Evolutionary conservation across 2,888 invertebrate species (phyloP).

Genomic region (Lycaena phlaeas): DNA sequence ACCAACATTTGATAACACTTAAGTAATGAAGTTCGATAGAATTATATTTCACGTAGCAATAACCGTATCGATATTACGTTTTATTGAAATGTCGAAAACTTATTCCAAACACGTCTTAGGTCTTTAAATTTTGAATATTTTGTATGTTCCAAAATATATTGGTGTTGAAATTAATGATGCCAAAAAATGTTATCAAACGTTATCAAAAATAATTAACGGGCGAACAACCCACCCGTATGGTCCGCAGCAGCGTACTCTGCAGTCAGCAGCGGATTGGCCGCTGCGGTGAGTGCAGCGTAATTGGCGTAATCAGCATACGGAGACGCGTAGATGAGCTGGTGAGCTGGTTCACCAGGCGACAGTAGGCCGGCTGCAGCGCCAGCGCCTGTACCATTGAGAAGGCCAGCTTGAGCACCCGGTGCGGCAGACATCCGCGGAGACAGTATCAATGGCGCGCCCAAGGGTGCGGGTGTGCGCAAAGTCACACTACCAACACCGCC

Average conservation of each 20-base stretch:
- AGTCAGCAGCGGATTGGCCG: conserved; percentile 85
- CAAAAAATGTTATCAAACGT: conserved; percentile 35
- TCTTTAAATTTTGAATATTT: too few relatives aligned
- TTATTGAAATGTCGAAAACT: too few relatives aligned
- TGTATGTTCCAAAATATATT: too few relatives aligned
- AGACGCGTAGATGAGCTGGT: conserved; percentile 88
- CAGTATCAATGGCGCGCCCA: conserved; percentile 93
- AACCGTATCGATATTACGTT: background rate
- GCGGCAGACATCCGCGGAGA: conserved; percentile 91
- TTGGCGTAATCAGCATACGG: conserved; percentile 92
- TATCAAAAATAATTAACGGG: conserved; percentile 52
- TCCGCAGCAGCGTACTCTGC: conserved; percentile 87
- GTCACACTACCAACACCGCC: conserved; percentile 75
- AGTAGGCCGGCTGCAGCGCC: conserved; percentile 56
- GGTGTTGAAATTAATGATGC: background rate
- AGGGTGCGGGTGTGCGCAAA: conserved; percentile 79
- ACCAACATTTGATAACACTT: conserved; percentile 25
- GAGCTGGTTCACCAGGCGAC: conserved; percentile 77
- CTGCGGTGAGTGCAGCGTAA: conserved; percentile 87
- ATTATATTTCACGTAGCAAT: conserved; percentile 7
- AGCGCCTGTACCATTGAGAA: conserved; percentile 68
- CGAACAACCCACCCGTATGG: conserved; percentile 93
- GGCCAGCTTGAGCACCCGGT: conserved; percentile 80
- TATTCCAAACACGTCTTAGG: too few relatives aligned
- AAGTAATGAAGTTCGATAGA: conserved; percentile 6